Conservation (phyloP, 1,140 invertebrate species). For the Cyclina sinensis region DNA sequence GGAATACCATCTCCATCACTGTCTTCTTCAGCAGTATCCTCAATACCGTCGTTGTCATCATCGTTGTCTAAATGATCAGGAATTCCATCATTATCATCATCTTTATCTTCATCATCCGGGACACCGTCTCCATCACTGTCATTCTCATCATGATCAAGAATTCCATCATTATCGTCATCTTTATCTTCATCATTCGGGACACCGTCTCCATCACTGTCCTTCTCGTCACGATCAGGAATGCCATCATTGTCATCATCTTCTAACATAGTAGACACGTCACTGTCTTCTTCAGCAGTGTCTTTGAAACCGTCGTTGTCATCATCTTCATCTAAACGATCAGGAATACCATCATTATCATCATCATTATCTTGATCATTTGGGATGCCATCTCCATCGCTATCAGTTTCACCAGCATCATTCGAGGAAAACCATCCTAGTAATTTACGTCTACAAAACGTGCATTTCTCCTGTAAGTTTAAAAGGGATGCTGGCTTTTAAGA, state of each 20-base stretch:
- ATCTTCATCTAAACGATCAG: conserved; percentile 63
- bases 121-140: conserved; percentile 78
- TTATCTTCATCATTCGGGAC: conserved; percentile 29
- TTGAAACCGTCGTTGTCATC: conserved; percentile 63
- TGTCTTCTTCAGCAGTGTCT: conserved; percentile 77
- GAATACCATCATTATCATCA: conserved; percentile 79
- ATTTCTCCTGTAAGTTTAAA: conserved; percentile 18
- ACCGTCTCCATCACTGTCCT: conserved; percentile 67
- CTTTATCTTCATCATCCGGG: conserved; percentile 65
- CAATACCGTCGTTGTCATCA: conserved; percentile 77
- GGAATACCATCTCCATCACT: conserved; percentile 77
- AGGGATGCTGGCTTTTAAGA: too few relatives aligned
- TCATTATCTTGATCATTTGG: conserved; percentile 76
- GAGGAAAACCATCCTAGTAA: conserved; percentile 71
- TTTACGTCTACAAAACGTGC: conserved; percentile 18
- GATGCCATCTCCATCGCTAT: conserved; percentile 83
- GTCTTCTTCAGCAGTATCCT: conserved; percentile 55
- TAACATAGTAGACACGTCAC: too few relatives aligned
- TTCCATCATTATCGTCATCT: conserved; percentile 73
- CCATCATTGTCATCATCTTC: conserved; percentile 79
- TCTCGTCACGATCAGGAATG: conserved; percentile 71
- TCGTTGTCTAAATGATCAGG: conserved; percentile 70
- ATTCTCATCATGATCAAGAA: conserved; percentile 71
- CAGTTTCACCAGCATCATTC: conserved; percentile 74
- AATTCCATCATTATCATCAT: conserved; percentile 74